Conservation (phyloP, 1,140 invertebrate genomes). For the Nixonia krombeini region DNA sequence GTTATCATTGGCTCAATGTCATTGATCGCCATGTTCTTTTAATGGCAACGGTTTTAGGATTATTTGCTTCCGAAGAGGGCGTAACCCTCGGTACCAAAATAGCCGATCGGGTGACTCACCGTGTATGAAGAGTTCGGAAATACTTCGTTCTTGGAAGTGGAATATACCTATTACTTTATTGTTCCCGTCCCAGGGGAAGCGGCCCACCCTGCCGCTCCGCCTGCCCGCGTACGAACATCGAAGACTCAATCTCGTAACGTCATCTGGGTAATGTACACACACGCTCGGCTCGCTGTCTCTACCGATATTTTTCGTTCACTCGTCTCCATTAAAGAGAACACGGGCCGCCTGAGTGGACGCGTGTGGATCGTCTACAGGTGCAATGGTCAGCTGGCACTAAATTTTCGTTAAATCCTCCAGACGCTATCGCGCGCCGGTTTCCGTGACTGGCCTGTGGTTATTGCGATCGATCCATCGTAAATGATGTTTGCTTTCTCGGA, state of each 20-base stretch:
- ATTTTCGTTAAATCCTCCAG: slow-evolving; percentile 45
- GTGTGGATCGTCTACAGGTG: slow-evolving; percentile 32
- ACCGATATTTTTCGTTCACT: slow-evolving; percentile 26
- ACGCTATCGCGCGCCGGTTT: slow-evolving; percentile 25
- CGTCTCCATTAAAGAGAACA: slow-evolving; percentile 30
- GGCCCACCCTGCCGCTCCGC: too few species aligned
- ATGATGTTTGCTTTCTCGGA: slow-evolving; percentile 35
- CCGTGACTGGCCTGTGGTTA: slow-evolving; percentile 37
- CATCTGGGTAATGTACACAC: slow-evolving; percentile 19
- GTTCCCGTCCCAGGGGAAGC: slow-evolving; percentile 15
- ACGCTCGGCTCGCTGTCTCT: slow-evolving; percentile 8
- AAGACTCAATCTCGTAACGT: slow-evolving; percentile 34
- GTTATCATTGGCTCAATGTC: not conserved
- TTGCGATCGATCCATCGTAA: slow-evolving; percentile 39
- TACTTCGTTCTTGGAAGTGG: slow-evolving; percentile 16
- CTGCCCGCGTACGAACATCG: slow-evolving; percentile 5
- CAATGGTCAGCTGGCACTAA: slow-evolving; percentile 42
- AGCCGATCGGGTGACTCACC: slow-evolving; percentile 13
- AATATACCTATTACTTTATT: slow-evolving; percentile 40
- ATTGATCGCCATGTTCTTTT: not conserved
- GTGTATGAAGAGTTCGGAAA: slow-evolving; percentile 1
- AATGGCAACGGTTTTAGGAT: not conserved
- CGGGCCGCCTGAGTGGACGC: slow-evolving; percentile 7
- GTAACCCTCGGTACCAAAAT: not conserved
- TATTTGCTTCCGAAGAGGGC: not conserved